phyloP scores from a whole-genome alignment of 2,888 invertebrate genomes.

The Parascotia fuliginaria region DNA sequence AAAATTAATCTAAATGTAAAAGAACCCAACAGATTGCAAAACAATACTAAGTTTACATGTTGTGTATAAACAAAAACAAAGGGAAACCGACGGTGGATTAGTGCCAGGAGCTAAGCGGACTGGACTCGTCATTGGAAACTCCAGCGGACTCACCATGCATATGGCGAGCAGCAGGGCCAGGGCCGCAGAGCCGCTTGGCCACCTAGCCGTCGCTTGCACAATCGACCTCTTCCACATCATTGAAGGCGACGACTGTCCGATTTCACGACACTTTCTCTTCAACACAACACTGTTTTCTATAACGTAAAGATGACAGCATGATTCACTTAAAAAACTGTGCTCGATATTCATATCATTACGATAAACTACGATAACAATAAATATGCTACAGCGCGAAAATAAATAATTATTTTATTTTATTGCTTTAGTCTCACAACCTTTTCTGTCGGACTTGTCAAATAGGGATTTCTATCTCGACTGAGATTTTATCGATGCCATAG shows the following conservation, averaged over 20 bases:
- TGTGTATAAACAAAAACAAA: constrained; percentile 38
- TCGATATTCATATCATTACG: constrained; percentile 61
- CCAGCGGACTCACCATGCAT: constrained; percentile 62
- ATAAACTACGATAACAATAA: constrained; percentile 16
- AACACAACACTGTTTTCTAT: constrained; percentile 54
- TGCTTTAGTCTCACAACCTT: constrained; percentile 32
- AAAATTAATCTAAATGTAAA: background rate
- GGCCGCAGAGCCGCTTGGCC: constrained; percentile 55
- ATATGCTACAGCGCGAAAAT: constrained; percentile 24
- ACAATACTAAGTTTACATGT: background rate
- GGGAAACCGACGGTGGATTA: background rate
- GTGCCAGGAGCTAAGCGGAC: background rate
- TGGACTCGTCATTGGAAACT: too few relatives aligned
- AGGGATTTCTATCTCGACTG: background rate
- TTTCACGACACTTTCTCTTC: constrained; percentile 84
- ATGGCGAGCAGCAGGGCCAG: constrained; percentile 59
- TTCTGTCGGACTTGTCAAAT: constrained; percentile 34
- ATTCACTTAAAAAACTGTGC: constrained; percentile 42
- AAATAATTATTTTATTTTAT: constrained; percentile 29
- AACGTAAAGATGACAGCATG: constrained; percentile 55
- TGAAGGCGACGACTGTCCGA: constrained; percentile 80
- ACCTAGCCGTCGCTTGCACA: constrained; percentile 74
- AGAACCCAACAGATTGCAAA: background rate
- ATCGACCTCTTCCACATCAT: constrained; percentile 85
- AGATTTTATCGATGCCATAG: background rate